phyloP scores from a whole-genome alignment of 2,797 vertebrate species.

The Hipposideros larvatus region DNA sequence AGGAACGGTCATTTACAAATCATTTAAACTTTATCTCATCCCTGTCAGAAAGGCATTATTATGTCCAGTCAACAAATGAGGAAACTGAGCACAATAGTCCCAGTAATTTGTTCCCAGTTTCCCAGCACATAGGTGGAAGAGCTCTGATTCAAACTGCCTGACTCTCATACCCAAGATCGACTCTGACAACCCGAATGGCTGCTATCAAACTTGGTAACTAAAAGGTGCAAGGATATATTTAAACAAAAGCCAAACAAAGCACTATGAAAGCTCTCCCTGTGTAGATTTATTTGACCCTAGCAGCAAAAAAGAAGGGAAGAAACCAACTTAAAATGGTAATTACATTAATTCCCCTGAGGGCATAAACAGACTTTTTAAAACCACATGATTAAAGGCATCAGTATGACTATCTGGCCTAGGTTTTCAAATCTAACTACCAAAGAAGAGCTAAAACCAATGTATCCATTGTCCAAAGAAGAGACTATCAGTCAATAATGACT shows the following conservation, averaged over 20 bases:
- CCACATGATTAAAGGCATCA: conserved; percentile 55
- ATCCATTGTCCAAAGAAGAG: conserved; percentile 9
- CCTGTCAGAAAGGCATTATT: not conserved
- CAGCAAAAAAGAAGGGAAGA: not conserved
- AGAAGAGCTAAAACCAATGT: conserved; percentile 36
- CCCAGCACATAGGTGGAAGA: not conserved
- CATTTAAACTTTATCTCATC: not conserved
- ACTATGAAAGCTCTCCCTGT: not conserved
- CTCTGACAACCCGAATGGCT: no score
- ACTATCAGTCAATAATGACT: conserved; percentile 20
- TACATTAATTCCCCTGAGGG: conserved; percentile 34
- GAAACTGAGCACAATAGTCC: not conserved
- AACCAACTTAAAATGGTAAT: conserved; percentile 53
- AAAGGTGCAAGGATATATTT: not conserved
- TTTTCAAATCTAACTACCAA: conserved; percentile 61
- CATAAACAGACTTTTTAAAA: conserved; percentile 67
- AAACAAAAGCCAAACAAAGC: conserved; percentile 19
- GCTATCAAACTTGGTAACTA: not conserved
- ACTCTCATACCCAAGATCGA: not conserved
- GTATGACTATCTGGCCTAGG: not conserved
- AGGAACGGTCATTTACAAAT: not conserved
- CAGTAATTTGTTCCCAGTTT: not conserved
- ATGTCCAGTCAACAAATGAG: not conserved
- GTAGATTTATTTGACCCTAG: not conserved
- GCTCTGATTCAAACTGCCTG: not conserved